phyloP scores from a whole-genome alignment of 2,888 invertebrate species.

The Periphyllus acericola region DNA sequence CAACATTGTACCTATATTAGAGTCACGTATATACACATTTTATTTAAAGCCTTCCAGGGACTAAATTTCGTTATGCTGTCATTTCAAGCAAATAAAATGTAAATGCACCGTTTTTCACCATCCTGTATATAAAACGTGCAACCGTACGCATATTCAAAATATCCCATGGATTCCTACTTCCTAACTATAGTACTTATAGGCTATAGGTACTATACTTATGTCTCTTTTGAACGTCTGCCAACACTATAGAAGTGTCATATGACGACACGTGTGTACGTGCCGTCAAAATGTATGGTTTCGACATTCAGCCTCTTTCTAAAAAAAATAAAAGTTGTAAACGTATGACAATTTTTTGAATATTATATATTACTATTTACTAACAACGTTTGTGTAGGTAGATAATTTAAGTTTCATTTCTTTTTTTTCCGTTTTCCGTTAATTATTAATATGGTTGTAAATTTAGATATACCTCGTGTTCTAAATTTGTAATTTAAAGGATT shows the following conservation, averaged over 20 bases:
- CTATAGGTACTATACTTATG: neutral
- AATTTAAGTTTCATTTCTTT: too few relatives aligned
- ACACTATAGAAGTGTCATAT: neutral
- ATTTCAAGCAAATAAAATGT: neutral
- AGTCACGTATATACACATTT: neutral
- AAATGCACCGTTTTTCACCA: neutral
- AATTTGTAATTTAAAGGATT: too few relatives aligned
- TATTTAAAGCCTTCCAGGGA: neutral
- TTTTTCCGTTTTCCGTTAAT: too few relatives aligned
- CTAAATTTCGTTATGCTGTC: neutral
- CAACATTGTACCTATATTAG: neutral
- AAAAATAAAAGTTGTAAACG: neutral
- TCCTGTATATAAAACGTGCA: neutral
- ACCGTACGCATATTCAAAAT: neutral
- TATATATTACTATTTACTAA: neutral
- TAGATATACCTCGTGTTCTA: too few relatives aligned
- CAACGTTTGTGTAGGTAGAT: neutral
- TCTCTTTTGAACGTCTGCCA: conserved; percentile 14
- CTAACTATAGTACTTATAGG: neutral
- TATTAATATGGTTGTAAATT: too few relatives aligned
- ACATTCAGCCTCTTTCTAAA: neutral
- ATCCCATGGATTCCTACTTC: neutral
- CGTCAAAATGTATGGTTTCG: neutral
- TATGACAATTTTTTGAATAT: neutral
- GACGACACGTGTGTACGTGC: neutral